These are phyloP conservation scores for Mesorhabditis belari DNA, from an alignment of 2,888 invertebrate species.

Conservation along the genomic window DNA sequence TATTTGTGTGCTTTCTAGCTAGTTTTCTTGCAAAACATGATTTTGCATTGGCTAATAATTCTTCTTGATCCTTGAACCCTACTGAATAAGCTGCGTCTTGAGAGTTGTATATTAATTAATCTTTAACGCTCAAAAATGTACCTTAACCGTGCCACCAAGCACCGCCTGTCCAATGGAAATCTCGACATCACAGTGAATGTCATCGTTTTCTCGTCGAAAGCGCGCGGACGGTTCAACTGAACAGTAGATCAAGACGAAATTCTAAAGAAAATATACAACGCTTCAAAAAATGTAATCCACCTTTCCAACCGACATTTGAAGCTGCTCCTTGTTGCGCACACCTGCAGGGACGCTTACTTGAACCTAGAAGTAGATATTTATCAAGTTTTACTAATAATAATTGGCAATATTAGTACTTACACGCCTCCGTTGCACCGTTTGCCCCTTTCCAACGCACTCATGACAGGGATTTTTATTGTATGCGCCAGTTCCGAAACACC, in stretches of 20 bases:
- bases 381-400: too few relatives aligned
- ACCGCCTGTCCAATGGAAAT: conserved; percentile 79
- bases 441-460: conserved; percentile 85
- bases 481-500: conserved; percentile 81
- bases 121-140: too few relatives aligned
- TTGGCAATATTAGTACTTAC: background rate
- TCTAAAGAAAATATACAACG: conserved; percentile 14
- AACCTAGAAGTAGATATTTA: conserved; percentile 62
- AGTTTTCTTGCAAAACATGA: too few relatives aligned
- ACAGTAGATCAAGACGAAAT: conserved; percentile 38
- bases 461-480: conserved; percentile 66
- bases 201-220: conserved; percentile 85
- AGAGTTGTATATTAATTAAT: too few relatives aligned
- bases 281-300: conserved; percentile 9
- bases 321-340: conserved; percentile 93
- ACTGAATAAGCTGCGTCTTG: too few relatives aligned
- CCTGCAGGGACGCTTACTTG: conserved; percentile 86
- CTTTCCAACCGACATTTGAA: conserved; percentile 82
- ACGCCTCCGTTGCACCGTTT: conserved; percentile 73
- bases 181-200: conserved; percentile 84
- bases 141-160: conserved; percentile 80
- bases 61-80: too few relatives aligned
- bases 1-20: too few relatives aligned
- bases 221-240: conserved; percentile 59
- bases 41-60: too few relatives aligned